phyloP scores from a whole-genome alignment of 2,797 vertebrate genomes.

The Enteromius fasciolatus region DNA sequence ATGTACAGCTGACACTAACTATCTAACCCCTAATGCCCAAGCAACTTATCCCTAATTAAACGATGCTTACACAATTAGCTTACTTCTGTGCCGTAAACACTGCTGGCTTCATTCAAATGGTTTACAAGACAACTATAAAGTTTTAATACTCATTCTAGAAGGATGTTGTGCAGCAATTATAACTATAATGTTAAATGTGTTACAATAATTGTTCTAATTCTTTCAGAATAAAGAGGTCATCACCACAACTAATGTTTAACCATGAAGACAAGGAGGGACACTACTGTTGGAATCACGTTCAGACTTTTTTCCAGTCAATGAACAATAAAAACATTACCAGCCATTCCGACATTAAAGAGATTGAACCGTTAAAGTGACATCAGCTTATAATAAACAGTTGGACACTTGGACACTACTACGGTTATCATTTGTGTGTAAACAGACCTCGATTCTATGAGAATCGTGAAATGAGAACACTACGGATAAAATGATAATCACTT shows the following conservation, averaged over 20 bases:
- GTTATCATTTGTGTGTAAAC: background rate
- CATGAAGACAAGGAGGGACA: background rate
- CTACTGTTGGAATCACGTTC: background rate
- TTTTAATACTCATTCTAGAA: background rate
- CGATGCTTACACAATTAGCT: slow-evolving; percentile 6
- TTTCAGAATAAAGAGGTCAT: background rate
- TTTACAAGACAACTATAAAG: background rate
- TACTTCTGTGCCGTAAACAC: background rate
- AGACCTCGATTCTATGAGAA: background rate
- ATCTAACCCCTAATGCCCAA: background rate
- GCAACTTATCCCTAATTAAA: background rate
- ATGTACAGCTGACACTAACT: background rate
- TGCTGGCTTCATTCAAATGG: background rate
- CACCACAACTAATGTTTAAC: background rate
- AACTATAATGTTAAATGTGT: background rate
- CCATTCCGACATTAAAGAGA: background rate
- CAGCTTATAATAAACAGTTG: background rate
- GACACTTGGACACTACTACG: background rate
- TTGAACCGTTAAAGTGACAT: background rate
- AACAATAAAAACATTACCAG: background rate
- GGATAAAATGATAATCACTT: background rate
- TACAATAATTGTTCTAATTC: background rate
- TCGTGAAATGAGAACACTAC: background rate
- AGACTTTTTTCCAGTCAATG: background rate
- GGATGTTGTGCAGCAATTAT: background rate